Evolutionary conservation across 2,888 invertebrate genomes (phyloP).

Genomic region (Sacculina carcini): DNA sequence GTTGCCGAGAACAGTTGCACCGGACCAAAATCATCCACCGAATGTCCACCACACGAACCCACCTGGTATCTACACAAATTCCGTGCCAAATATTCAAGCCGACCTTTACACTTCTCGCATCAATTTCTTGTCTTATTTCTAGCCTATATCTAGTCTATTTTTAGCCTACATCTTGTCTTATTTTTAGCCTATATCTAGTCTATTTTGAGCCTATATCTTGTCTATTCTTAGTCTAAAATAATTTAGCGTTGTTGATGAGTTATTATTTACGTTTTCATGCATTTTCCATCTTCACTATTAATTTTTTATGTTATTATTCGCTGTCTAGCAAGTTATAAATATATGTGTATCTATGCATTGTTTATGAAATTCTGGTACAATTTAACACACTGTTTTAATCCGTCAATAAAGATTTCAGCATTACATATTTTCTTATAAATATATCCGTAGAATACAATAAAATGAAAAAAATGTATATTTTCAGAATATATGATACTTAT

Average conservation of each 20-base stretch:
- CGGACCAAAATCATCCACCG: no score
- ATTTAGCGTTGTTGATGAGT: conserved; percentile 14
- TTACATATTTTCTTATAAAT: not conserved
- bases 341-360: not conserved
- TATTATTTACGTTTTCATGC: conserved; percentile 11
- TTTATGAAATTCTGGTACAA: no score
- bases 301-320: conserved; percentile 1
- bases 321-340: not conserved
- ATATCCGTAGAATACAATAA: not conserved
- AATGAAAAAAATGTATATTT: not conserved
- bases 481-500: not conserved
- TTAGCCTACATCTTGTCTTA: no score
- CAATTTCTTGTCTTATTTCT: not conserved
- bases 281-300: not conserved
- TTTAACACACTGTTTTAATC: no score
- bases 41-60: no score
- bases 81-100: no score
- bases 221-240: no score
- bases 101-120: not conserved
- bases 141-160: not conserved
- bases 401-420: not conserved
- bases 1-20: conserved; percentile 60
- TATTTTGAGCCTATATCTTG: no score
- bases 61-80: no score
- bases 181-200: no score